Base-by-base conservation (phyloP, 64 coral and sea anemone genomes). In the Montipora capricornis region DNA sequence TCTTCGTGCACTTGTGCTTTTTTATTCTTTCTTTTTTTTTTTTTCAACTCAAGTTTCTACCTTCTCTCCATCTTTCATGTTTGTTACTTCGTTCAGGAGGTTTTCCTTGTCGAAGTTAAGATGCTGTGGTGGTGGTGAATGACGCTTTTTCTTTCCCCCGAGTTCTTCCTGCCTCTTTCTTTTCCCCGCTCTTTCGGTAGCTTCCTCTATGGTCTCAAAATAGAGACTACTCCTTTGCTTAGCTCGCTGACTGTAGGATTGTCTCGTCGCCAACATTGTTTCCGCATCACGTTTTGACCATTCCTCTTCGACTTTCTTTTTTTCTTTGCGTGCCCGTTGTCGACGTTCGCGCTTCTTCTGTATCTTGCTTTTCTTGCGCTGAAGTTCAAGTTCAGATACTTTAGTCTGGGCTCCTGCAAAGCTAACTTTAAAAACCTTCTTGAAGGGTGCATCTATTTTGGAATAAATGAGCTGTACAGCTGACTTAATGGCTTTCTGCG, bases 1-100 rank as follows among this genome's bases (percentile, higher is more conserved):
- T 37, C 29, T 37, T 29, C 29, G 29, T 29, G 29, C 29, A 29
- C 29, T 29, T 29, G 29, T 29, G 29, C 29, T 29, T 29, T 29
- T 29, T 6, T 26, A 37, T 2, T 13, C 12, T 68, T 19, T 4
- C 11, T 19, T 12, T 68, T 68, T 12, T 68, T 68, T 6, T 47
- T 45, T 77, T 76, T 47, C 11, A 12, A 47, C 14, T 10, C 0
- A 24, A 88, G 29, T 37, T 37, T 70, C 53, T 19, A 49, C 85
- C 69, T 75, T 73, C 74, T 73, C 74, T 74, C 74, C 51, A 60
- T 88, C 85, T 20, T 73, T 60, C 85, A 51, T 88, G 45, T 88
- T 76, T 75, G 3, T 51, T 75, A 75, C 85, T 88, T 87, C 68
- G 57, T 62, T 17, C 19, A 75, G 68, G 15, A 88, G 85, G 5